A percentile compares a stretch with the other conserved stretches of the same genome.
Evolutionary conservation across 2,888 invertebrate species (phyloP).

Genomic region (Drosophila mimetica): DNA sequence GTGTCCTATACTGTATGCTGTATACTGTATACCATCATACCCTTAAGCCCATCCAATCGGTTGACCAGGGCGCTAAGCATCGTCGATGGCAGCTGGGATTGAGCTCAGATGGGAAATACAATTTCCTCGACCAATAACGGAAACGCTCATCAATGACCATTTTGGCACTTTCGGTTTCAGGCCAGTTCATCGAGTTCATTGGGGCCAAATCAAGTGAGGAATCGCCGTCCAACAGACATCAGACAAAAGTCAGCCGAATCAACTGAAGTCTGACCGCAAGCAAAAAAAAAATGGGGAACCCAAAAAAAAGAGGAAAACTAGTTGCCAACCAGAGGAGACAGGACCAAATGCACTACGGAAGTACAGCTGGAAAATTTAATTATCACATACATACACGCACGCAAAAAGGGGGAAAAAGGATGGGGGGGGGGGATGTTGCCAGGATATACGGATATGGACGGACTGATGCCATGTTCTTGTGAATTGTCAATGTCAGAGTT

Average conservation of each 20-base stretch:
- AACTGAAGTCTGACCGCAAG: conserved; percentile 40
- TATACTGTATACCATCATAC: not conserved
- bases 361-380: conserved; percentile 72
- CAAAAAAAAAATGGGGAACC: conserved; percentile 31
- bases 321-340: conserved; percentile 9
- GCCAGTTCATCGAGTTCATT: conserved; percentile 53
- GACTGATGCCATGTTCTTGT: conserved; percentile 61
- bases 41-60: conserved; percentile 29
- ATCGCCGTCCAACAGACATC: conserved; percentile 18
- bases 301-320: conserved; percentile 21
- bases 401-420: not conserved
- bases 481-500: conserved; percentile 68
- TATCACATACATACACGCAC: conserved; percentile 56
- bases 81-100: conserved; percentile 29
- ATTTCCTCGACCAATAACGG: conserved; percentile 57
- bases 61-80: conserved; percentile 38
- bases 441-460: conserved; percentile 26
- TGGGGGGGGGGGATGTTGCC: not conserved
- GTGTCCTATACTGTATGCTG: conserved; percentile 6
- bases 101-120: conserved; percentile 44
- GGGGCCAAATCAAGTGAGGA: conserved; percentile 66
- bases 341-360: conserved; percentile 52
- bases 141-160: conserved; percentile 68
- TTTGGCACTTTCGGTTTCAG: conserved; percentile 67
- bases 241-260: conserved; percentile 55